A percentile compares a stretch with the other conserved stretches of the same genome.
Conservation (phyloP, 2,888 invertebrate genomes). For the Operophtera brumata region DNA sequence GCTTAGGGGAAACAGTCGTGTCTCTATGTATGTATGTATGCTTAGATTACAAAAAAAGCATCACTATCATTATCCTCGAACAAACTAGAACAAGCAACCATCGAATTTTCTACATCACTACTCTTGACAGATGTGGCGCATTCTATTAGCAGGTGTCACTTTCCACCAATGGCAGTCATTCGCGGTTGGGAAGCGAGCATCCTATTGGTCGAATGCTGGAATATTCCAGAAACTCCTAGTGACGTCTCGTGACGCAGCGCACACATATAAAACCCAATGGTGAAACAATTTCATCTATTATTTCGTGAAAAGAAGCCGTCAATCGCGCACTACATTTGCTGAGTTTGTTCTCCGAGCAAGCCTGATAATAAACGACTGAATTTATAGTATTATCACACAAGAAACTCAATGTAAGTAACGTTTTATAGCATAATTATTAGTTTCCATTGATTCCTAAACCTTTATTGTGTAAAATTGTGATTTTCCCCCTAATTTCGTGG, state of each 20-base stretch:
- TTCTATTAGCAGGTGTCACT: conserved; percentile 34
- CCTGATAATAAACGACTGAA: conserved; percentile 56
- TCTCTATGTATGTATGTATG: no score
- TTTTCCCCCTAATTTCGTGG: not conserved
- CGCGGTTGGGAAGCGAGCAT: conserved; percentile 35
- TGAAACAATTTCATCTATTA: conserved; percentile 44
- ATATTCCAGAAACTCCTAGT: conserved; percentile 72
- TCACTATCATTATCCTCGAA: not conserved
- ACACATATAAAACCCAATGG: conserved; percentile 50
- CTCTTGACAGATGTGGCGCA: conserved; percentile 23
- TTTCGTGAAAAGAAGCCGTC: conserved; percentile 72
- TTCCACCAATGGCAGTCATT: conserved; percentile 54
- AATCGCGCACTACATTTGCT: conserved; percentile 78
- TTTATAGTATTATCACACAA: conserved; percentile 48
- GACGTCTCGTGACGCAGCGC: conserved; percentile 60
- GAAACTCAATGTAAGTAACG: conserved; percentile 57
- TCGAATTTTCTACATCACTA: conserved; percentile 39
- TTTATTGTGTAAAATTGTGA: not conserved
- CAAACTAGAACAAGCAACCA: not conserved
- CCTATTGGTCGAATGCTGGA: conserved; percentile 59
- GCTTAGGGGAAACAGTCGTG: no score
- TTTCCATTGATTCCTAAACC: not conserved
- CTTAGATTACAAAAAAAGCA: no score
- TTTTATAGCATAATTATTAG: not conserved
- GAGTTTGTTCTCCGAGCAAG: conserved; percentile 64